A percentile compares a stretch with the other conserved stretches of the same genome.
phyloP scores from a whole-genome alignment of 2,888 invertebrate species.

The Acronicta leporina region DNA sequence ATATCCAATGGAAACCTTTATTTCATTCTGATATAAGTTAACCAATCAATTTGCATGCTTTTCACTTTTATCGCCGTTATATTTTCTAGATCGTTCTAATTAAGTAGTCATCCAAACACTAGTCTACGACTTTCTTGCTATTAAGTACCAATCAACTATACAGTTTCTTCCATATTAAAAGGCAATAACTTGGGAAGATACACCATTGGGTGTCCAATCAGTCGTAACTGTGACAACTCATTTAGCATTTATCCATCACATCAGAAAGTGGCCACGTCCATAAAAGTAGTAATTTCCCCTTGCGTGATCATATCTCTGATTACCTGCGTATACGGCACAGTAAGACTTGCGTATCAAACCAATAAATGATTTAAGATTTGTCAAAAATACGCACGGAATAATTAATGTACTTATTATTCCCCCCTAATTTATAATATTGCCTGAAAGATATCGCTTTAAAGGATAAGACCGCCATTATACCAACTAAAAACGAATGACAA shows the following conservation, averaged over 20 bases:
- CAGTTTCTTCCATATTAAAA: slow-evolving; percentile 32
- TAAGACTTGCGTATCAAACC: slow-evolving; percentile 57
- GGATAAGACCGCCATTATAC: no score
- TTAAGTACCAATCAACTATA: slow-evolving; percentile 27
- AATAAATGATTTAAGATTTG: slow-evolving; percentile 12
- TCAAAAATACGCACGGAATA: no score
- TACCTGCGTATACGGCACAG: slow-evolving; percentile 62
- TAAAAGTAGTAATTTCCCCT: slow-evolving; percentile 59
- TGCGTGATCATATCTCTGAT: slow-evolving; percentile 69
- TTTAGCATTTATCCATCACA: slow-evolving; percentile 49
- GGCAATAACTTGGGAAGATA: slow-evolving; percentile 28
- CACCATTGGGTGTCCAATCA: slow-evolving; percentile 35
- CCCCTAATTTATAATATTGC: no score
- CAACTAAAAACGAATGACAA: no score
- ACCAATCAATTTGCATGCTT: no score
- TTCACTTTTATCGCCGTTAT: slow-evolving; percentile 12
- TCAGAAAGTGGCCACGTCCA: slow-evolving; percentile 58
- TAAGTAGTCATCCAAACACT: neutral
- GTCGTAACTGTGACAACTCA: slow-evolving; percentile 47
- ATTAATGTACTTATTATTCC: no score
- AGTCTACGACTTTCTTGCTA: slow-evolving; percentile 24
- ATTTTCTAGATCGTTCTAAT: neutral
- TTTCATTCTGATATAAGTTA: no score
- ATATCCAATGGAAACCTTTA: no score
- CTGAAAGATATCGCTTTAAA: no score